Evolutionary conservation across 2,888 invertebrate genomes (phyloP).

Genomic region (Trichacis sp.): DNA sequence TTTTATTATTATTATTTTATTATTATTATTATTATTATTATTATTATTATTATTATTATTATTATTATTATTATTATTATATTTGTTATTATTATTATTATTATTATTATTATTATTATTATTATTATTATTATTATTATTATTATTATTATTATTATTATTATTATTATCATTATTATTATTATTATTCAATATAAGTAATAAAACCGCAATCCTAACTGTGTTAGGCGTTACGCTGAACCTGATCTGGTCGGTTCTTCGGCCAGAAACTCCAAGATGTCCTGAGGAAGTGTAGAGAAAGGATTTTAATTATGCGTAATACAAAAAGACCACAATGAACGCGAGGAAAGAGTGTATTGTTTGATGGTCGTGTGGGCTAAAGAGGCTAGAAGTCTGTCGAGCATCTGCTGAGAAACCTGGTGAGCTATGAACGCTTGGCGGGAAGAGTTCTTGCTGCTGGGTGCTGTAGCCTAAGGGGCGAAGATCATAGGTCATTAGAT

Average conservation of each 20-base stretch:
- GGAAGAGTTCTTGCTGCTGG: constrained; percentile 10
- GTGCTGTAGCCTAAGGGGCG: constrained; percentile 11
- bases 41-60: too few species aligned
- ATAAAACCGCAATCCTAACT: too few species aligned
- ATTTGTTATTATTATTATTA: too few species aligned
- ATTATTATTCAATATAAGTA: too few species aligned
- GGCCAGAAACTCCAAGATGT: constrained; percentile 24
- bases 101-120: too few species aligned
- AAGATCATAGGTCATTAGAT: constrained; percentile 29
- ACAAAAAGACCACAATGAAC: constrained; percentile 33
- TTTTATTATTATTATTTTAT: too few species aligned
- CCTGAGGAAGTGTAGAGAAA: constrained; percentile 8
- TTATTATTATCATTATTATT: too few species aligned
- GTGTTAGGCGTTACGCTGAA: too few species aligned
- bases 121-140: too few species aligned
- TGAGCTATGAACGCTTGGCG: not conserved
- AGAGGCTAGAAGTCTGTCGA: constrained; percentile 28
- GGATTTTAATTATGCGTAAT: not conserved
- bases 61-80: not conserved
- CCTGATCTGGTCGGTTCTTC: constrained; percentile 7
- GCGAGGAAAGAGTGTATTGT: constrained; percentile 27
- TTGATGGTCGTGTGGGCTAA: constrained; percentile 31
- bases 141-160: too few species aligned
- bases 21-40: too few species aligned
- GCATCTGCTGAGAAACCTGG: constrained; percentile 11